Evolutionary conservation across 2,797 vertebrate species (phyloP), one percentile per base, ranked within the genome.

Genomic region (Spinus olivaceus): DNA sequence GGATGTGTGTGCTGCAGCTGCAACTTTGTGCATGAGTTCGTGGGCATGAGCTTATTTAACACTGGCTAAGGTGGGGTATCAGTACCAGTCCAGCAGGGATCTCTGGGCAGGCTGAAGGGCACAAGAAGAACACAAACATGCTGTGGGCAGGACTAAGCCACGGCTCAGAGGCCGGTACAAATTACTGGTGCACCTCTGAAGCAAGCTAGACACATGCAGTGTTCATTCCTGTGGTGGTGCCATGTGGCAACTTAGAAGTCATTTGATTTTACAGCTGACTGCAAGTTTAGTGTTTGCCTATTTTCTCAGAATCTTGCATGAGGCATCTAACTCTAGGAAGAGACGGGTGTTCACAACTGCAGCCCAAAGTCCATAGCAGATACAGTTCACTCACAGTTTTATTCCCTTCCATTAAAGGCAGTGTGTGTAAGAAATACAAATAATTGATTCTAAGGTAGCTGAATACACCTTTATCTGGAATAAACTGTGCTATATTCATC

Each of bases 111-210:
- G 53, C 63, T 61, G 46, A 47, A 42, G 50, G 64, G 39, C 20
- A 41, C 0, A 20, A 25, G 3, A 19, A 39, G 59, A 74, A 50
- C 30, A 35, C 0, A 0, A 64, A 46, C 0, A 0, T 54, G 35
- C 70, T 44, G 12, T 64, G 64, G 53, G 46, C 42, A 35, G 42
- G 42, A 33, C 50, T 30, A 46, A 77, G 50, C 24, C 64, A 35
- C 4, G 1, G 22, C 66, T 78, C 35, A 49, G 64, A 44, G 47
- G 16, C 20, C 73, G 61, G 24, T 21, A 32, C 20, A 23, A 37
- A 37, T 61, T 69, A 54, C 15, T 4, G 7, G n/a, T 4, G 12
- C 30, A 33, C 22, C 46, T 59, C 78, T 59, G 46, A 83, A 92
- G 53, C 1, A 9, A 39, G 12, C 35, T 14, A 88, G 53, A 60